A percentile compares a stretch with the other conserved stretches of the same genome.
Evolutionary conservation across 2,113 vertebrate species (phyloP).

Genomic region (Asarcornis scutulata): DNA sequence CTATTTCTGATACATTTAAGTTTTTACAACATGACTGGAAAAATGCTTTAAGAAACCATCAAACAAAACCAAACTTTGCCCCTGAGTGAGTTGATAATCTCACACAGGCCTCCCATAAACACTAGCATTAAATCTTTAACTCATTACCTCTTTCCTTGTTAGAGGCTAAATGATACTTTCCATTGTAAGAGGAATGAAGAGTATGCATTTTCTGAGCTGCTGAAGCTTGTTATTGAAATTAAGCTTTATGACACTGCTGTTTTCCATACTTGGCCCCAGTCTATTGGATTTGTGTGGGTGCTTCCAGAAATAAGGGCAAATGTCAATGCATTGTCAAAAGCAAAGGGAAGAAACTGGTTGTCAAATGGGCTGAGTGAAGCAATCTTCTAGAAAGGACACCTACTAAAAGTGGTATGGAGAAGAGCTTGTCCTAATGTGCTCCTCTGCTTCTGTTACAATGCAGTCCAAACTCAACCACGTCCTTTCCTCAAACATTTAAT

Average conservation of each 20-base stretch:
- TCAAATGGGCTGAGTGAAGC: constrained; percentile 74
- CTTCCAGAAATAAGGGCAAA: constrained; percentile 72
- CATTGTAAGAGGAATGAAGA: constrained; percentile 72
- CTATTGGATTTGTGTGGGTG: constrained; percentile 63
- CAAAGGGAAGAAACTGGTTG: constrained; percentile 69
- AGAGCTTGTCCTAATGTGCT: constrained; percentile 40
- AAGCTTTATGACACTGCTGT: constrained; percentile 83
- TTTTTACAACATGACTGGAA: background rate
- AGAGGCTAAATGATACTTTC: constrained; percentile 72
- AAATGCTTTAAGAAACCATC: background rate
- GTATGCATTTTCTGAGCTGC: constrained; percentile 81
- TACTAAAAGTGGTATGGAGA: constrained; percentile 19
- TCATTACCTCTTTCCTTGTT: constrained; percentile 73
- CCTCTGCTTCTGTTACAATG: background rate
- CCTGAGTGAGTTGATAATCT: background rate
- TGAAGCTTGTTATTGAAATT: constrained; percentile 86
- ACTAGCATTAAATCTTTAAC: constrained; percentile 67
- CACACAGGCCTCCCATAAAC: constrained; percentile 33
- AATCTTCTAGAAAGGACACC: constrained; percentile 61
- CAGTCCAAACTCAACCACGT: constrained; percentile 2
- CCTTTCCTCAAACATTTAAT: constrained; percentile 50
- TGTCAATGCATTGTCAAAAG: constrained; percentile 62
- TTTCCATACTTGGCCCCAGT: constrained; percentile 62
- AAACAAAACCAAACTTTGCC: background rate
- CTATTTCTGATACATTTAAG: background rate